These are phyloP conservation scores for Tinamus major DNA, from an alignment of 2,797 vertebrate species.

Conservation along the genomic window DNA sequence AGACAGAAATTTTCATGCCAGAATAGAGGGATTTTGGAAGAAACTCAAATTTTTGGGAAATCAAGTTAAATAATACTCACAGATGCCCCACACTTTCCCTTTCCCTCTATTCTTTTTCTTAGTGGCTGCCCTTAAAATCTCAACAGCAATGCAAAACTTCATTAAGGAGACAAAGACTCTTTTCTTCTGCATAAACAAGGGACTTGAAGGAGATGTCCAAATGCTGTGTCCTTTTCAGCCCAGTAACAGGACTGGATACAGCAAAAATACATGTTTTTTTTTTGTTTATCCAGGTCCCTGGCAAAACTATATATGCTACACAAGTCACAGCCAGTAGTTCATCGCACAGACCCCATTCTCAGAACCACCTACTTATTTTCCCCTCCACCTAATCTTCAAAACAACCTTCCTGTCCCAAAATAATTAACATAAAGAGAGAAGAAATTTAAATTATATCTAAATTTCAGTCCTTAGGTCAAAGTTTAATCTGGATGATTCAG, in stretches of 20 bases:
- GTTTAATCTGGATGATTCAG: neutral
- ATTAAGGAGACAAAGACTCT: neutral
- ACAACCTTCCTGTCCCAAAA: neutral
- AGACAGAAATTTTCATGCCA: neutral
- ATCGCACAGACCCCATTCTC: neutral
- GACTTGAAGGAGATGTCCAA: neutral
- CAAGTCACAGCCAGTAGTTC: neutral
- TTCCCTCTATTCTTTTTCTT: neutral
- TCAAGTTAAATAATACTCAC: neutral
- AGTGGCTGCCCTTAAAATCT: neutral
- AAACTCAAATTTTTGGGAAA: neutral
- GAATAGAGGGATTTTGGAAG: neutral
- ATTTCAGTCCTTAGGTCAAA: neutral
- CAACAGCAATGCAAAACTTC: neutral
- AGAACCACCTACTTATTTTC: neutral
- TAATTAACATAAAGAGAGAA: neutral
- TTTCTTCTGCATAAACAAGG: neutral
- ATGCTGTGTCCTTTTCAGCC: neutral
- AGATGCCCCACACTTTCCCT: neutral
- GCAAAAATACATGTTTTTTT: neutral
- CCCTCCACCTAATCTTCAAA: neutral
- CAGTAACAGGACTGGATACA: neutral
- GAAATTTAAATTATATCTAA: neutral
- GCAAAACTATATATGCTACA: accelerated
- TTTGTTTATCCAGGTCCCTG: neutral